These are phyloP conservation scores for Drosophila triauraria DNA, from an alignment of 1,140 invertebrate genomes.

Conservation along the genomic window DNA sequence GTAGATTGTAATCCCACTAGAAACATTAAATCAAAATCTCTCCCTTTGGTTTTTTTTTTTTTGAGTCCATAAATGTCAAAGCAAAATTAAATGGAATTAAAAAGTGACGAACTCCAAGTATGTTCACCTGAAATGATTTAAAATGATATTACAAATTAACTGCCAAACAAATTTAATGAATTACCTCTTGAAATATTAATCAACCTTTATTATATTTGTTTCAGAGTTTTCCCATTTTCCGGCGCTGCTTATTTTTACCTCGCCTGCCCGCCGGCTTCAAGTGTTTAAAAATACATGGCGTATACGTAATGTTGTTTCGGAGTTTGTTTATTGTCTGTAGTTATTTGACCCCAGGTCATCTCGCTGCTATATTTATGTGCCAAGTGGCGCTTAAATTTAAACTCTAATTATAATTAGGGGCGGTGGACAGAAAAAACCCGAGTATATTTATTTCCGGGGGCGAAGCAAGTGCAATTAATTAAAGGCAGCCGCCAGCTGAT, in stretches of 20 bases:
- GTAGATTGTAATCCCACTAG: constrained; percentile 2
- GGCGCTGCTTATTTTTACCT: constrained; percentile 4
- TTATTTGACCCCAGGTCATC: constrained; percentile 26
- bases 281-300: constrained; percentile 36
- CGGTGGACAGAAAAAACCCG: background rate
- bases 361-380: constrained; percentile 8
- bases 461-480: constrained; percentile 46
- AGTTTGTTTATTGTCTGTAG: constrained; percentile 32
- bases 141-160: constrained; percentile 7
- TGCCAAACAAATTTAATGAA: background rate
- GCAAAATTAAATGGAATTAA: background rate
- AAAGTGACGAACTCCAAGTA: background rate
- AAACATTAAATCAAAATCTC: constrained; percentile 15
- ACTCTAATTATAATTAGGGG: constrained; percentile 45
- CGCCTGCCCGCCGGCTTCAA: background rate
- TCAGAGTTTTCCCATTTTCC: constrained; percentile 5
- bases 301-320: constrained; percentile 34
- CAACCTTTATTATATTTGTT: constrained; percentile 19
- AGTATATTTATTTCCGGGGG: constrained; percentile 15
- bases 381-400: constrained; percentile 29
- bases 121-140: background rate
- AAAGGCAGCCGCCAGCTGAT: constrained; percentile 19
- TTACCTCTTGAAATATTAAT: constrained; percentile 8
- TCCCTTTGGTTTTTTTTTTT: background rate
- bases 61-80: background rate